Base-by-base conservation (phyloP, 2,888 invertebrate genomes). In the Baronia brevicornis region DNA sequence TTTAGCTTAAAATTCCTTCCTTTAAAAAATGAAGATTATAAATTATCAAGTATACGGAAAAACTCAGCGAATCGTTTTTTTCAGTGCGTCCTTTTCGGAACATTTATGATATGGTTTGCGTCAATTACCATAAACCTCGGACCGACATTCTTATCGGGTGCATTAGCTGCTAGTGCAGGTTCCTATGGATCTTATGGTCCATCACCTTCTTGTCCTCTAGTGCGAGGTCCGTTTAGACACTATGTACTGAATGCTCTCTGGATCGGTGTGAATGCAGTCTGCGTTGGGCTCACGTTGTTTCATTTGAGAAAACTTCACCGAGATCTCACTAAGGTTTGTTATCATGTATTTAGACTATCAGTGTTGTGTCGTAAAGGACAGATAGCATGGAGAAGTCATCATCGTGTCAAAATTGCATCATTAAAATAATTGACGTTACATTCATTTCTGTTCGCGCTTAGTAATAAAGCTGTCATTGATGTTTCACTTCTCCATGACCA, bases 81-180 rank as follows among this genome's bases (percentile, higher is more conserved):
- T 9, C 91, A 94, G 87, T 96, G 96, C 74, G 94, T 95, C 41
- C 87, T 94, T 27, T 96, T 96, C 74, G 95, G 95, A 42, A 90
- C 94, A 30, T 93, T 94, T 73, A 95, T 95, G 91, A 95, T 95
- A 62, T 96, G 95, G 95, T 95, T 96, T 78, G 93, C 94, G 31
- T 93, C 93, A 45, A 91, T 95, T 63, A 93, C 95, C 29, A 93
- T 95, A 68, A 95, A 96, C 80, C 88, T 96, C 51, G 95, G 95
- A 12, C 94, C 94, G 14, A 94, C 94, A 17, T 93, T 94, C 77
- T 85, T 94, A 57, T 92, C 89, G 60, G 94, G 94, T 28, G 94
- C 93, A 22, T 74, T 94, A 44, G 93, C 93, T 5, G 93, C 93
- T 36, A 93, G 93, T 57, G 90, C 91, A 3, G 91, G 92, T 40